Conservation (phyloP, 2,113 vertebrate genomes). For the Psettodes erumei region DNA sequence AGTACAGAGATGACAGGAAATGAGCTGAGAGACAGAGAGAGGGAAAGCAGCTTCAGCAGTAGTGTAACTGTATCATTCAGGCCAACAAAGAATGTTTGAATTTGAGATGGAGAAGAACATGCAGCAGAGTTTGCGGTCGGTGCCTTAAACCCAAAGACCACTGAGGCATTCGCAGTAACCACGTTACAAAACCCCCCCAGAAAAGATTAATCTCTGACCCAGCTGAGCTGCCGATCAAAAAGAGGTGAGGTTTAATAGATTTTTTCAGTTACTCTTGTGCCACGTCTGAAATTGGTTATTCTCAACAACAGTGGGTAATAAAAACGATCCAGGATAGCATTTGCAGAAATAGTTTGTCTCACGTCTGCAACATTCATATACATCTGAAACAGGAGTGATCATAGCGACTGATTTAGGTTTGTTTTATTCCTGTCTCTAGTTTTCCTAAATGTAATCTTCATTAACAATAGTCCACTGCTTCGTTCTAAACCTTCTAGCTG, state of each 20-base stretch:
- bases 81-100: background rate
- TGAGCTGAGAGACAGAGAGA: background rate
- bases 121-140: background rate
- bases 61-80: background rate
- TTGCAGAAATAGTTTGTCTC: background rate
- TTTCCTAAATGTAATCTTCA: background rate
- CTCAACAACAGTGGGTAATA: background rate
- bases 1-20: background rate
- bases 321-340: background rate
- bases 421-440: background rate
- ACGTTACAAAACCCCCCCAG: background rate
- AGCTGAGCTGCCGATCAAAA: background rate
- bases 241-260: constrained; percentile 1
- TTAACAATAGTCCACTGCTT: background rate
- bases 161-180: background rate
- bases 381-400: background rate
- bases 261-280: background rate
- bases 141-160: background rate
- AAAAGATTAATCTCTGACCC: background rate
- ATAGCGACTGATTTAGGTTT: no score
- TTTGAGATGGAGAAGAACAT: background rate
- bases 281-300: background rate
- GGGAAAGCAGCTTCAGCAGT: background rate
- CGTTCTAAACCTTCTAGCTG: background rate
- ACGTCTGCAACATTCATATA: no score